Evolutionary conservation across 2,888 invertebrate species (phyloP), one percentile per base, ranked within the genome.

Genomic region (Molanna angustata): DNA sequence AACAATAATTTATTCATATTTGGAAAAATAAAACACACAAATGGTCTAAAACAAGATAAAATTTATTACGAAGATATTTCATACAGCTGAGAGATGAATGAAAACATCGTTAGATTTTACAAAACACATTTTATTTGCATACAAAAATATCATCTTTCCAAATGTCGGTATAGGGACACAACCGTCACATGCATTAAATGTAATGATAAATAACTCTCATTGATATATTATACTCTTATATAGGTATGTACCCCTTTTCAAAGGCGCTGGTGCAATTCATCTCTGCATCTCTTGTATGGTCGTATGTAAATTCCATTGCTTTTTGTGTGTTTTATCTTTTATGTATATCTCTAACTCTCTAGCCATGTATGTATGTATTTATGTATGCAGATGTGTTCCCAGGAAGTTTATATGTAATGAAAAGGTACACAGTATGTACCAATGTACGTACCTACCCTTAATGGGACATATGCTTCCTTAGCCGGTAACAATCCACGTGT

Each of bases 401-500:
- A 54, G 57, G 57, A 57, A 56, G 53, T 53, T n/a, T 18, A 37
- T 31, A 27, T 46, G 49, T 52, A 52, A 56, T 49, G 52, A 56
- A 42, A 49, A 42, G 42, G 49, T 31, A 44, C 16, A 11, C 32
- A 7, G 19, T 11, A 33, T n/a, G n/a, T n/a, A n/a, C n/a, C n/a
- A n/a, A n/a, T n/a, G n/a, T n/a, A n/a, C n/a, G n/a, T n/a, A n/a
- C n/a, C n/a, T n/a, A n/a, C n/a, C 14, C n/a, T 22, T 37, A 19
- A 37, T 44, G 44, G 39, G 50, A 31, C 50, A 50, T 44, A 39
- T 50, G 50, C 19, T 50, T 44, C 37, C 50, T 50, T 20, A 7
- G 19, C 27, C 27, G 27, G 27, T n/a, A n/a, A n/a, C n/a, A n/a
- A n/a, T n/a, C n/a, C n/a, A n/a, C n/a, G n/a, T n/a, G n/a, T n/a